Percentiles rank a stretch among this genome's conserved stretches.
Evolutionary conservation across 1,140 invertebrate genomes (phyloP).

Genomic region (Microplitis mediator): DNA sequence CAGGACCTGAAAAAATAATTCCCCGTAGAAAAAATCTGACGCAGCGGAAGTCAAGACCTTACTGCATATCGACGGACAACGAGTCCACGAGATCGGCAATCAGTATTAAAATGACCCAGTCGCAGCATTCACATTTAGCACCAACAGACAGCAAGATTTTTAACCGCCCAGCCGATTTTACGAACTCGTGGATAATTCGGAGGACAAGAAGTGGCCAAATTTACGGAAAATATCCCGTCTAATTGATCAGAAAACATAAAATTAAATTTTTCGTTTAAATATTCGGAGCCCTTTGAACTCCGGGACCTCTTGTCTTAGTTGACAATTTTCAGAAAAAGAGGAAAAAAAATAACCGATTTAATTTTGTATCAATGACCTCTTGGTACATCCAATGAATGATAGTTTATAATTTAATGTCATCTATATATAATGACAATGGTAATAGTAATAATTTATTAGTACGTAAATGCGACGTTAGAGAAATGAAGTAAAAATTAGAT

Average conservation of each 20-base stretch:
- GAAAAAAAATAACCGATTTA: no score
- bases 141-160: conserved; percentile 10
- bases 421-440: not conserved
- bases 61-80: conserved; percentile 1
- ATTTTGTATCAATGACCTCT: not conserved
- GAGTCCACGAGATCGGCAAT: conserved; percentile 10
- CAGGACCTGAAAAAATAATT: not conserved
- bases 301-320: no score
- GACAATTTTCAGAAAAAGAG: no score
- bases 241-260: not conserved
- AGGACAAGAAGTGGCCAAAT: conserved; percentile 50
- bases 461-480: not conserved
- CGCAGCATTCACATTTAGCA: conserved; percentile 33
- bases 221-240: conserved; percentile 50
- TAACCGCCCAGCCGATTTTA: not conserved
- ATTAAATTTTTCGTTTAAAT: not conserved
- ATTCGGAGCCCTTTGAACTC: no score
- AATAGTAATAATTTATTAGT: not conserved
- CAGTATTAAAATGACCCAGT: conserved; percentile 9
- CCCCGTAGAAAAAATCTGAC: not conserved
- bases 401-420: not conserved
- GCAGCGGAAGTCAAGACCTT: conserved; percentile 3
- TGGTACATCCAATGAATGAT: not conserved
- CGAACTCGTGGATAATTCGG: conserved; percentile 42
- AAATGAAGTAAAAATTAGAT: not conserved